Evolutionary conservation across 1,140 invertebrate genomes (phyloP), one percentile per base, ranked within the genome.

Genomic region (Microplitis mediator): DNA sequence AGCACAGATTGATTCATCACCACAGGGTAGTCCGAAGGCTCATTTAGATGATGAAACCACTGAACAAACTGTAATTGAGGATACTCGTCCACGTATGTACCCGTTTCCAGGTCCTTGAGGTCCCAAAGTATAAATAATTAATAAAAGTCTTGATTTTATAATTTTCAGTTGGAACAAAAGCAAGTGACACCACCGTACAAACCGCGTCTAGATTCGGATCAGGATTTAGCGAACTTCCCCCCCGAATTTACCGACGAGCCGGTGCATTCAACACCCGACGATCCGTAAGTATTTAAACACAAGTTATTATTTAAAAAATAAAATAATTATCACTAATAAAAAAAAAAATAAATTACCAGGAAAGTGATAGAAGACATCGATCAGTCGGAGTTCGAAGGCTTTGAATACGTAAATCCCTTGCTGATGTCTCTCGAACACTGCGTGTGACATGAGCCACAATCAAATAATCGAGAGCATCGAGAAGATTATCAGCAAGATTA

Each of bases 311-410:
- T 23, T 23, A 23, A 23, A 23, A 23, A 23, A 23, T 23, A 23
- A 23, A 23, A 23, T 23, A 0, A 23, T 23, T 23, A 1, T 60
- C 70, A 1, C 50, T 32, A 61, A 36, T 60, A 11, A 14, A n/a
- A 9, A n/a, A 69, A 72, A 74, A 31, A 32, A 63, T 74, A 58
- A n/a, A 52, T 84, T 90, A 91, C 4, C 89, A 98, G 96, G 79
- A 93, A 92, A 85, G 93, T 97, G 70, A 99, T 99, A 80, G 95
- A 95, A 67, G 96, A 96, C 84, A 99, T 99, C 78, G 98, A 99
- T 90, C 98, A 99, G 87, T 95, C 95, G 14, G 98, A 99, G 88
- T 99, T 99, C 88, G 98, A 99, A 86, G 98, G 98, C 31, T 99
- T 99, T 88, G 98, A 99, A 86, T 99, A 99, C 88, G 96, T 99